Evolutionary conservation across 2,888 invertebrate genomes (phyloP).

Genomic region (Macrosoma leucophasiata): DNA sequence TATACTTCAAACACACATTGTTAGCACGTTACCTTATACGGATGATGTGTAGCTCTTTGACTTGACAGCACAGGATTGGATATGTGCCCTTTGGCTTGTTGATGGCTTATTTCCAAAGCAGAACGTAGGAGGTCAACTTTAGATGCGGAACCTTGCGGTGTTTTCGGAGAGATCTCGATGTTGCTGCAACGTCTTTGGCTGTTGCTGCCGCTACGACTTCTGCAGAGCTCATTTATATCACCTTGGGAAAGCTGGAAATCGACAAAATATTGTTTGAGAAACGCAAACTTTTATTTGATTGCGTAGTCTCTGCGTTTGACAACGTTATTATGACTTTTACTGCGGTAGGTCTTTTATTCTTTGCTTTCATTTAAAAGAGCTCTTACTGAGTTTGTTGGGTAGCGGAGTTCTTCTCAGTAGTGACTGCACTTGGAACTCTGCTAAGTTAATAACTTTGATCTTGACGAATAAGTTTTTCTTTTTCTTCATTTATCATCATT

Average conservation of each 20-base stretch:
- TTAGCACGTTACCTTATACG: slow-evolving; percentile 48
- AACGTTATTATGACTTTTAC: too few species aligned
- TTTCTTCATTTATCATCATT: too few species aligned
- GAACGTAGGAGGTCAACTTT: slow-evolving; percentile 82
- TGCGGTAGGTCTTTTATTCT: too few species aligned
- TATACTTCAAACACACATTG: too few species aligned
- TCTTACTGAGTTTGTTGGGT: too few species aligned
- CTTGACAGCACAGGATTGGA: slow-evolving; percentile 76
- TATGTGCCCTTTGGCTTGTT: slow-evolving; percentile 70
- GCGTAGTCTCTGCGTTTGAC: not conserved
- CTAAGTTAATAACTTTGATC: too few species aligned
- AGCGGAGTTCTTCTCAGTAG: too few species aligned
- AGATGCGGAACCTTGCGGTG: slow-evolving; percentile 66
- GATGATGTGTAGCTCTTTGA: slow-evolving; percentile 44
- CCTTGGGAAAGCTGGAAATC: slow-evolving; percentile 66
- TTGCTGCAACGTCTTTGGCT: slow-evolving; percentile 74
- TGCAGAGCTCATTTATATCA: slow-evolving; percentile 65
- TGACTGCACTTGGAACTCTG: too few species aligned
- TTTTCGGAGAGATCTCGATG: slow-evolving; percentile 63
- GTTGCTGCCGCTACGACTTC: slow-evolving; percentile 68
- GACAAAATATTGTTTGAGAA: slow-evolving; percentile 2
- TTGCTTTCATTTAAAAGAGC: too few species aligned
- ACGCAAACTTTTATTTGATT: too few species aligned
- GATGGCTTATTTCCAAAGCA: slow-evolving; percentile 80
- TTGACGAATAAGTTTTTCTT: too few species aligned